phyloP scores from a whole-genome alignment of 2,797 vertebrate genomes.

The Taenioides sp. region DNA sequence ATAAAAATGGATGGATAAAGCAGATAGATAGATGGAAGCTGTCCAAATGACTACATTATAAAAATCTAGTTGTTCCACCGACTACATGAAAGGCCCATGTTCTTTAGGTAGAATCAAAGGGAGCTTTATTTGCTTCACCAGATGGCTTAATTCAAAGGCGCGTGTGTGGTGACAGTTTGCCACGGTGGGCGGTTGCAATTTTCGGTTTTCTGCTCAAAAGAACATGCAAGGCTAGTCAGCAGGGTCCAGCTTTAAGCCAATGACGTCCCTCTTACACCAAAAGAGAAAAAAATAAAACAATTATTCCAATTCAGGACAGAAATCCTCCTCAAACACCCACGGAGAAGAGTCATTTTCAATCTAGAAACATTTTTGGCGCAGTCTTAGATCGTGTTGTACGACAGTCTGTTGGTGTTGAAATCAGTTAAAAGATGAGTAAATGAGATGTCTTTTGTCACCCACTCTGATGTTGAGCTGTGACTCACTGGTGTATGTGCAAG shows the following conservation, averaged over 20 bases:
- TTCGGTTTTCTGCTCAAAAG: constrained; percentile 50
- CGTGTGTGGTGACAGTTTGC: constrained; percentile 64
- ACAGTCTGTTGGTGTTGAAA: constrained; percentile 46
- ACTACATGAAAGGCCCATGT: constrained; percentile 2
- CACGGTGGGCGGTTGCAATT: constrained; percentile 64
- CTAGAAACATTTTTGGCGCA: constrained; percentile 6
- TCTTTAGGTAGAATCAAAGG: constrained; percentile 16
- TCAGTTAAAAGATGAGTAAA: constrained; percentile 50
- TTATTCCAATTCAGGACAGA: constrained; percentile 24
- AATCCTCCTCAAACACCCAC: constrained; percentile 8
- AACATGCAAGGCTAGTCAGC: constrained; percentile 57
- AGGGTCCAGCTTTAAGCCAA: constrained; percentile 45
- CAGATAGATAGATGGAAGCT: too few species aligned
- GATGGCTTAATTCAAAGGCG: constrained; percentile 67
- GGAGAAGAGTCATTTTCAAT: constrained; percentile 28
- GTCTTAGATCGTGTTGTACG: constrained; percentile 33
- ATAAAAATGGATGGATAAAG: too few species aligned
- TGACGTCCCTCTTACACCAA: constrained; percentile 22
- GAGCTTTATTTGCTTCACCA: constrained; percentile 50
- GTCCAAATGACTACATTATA: background rate
- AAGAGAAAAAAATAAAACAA: constrained; percentile 7
- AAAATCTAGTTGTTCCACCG: background rate
- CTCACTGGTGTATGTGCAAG: constrained; percentile 31
- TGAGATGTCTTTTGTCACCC: constrained; percentile 35
- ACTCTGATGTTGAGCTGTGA: constrained; percentile 48